Evolutionary conservation across 2,113 vertebrate species (phyloP), one percentile per base, ranked within the genome.

Genomic region (Dinomys branickii): DNA sequence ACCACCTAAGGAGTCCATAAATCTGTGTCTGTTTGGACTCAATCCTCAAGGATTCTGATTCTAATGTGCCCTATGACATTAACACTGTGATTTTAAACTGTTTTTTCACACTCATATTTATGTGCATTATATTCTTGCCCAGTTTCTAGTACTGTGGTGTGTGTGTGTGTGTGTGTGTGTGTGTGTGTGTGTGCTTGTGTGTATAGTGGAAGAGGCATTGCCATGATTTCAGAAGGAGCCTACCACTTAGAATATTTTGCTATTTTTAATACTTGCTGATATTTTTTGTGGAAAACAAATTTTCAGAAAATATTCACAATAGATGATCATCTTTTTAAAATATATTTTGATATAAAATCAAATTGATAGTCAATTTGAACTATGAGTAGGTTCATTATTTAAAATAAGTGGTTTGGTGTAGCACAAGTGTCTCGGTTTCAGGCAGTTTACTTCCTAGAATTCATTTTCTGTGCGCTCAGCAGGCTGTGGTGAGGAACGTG

Each of bases 291-390:
- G 28, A 86, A 82, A 80, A 35, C 7, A 50, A 52, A 30, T 52
- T 88, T 96, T 90, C 5, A 80, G 30, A 92, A 90, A 94, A 73
- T 67, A 4, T 81, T 91, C 17, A 10, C 52, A 93, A 93, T 3
- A 82, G 7, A 78, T 44, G 47, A 50, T 90, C 30, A 94, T 81
- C 54, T 54, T 44, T 88, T 81, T 77, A 63, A 33, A 85, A 6
- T 69, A 33, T 71, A 33, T 75, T 44, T 88, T 90, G 41, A 3
- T 50, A 85, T 85, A 94, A 96, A 78, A 4, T 58, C 38, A 54
- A 97, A 52, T 86, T 63, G 22, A 22, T 41, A 69, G 17, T 87
- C n/a, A 80, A 67, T 41, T 91, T 69, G 7, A 93, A 93, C 8
- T 33, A 12, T 67, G 9, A 88, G n/a, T 75, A 69, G 17, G 9